Evolutionary conservation across 1,140 invertebrate species (phyloP), one percentile per base, ranked within the genome.

Genomic region (Pachyrhynchus sulphureomaculatus): DNA sequence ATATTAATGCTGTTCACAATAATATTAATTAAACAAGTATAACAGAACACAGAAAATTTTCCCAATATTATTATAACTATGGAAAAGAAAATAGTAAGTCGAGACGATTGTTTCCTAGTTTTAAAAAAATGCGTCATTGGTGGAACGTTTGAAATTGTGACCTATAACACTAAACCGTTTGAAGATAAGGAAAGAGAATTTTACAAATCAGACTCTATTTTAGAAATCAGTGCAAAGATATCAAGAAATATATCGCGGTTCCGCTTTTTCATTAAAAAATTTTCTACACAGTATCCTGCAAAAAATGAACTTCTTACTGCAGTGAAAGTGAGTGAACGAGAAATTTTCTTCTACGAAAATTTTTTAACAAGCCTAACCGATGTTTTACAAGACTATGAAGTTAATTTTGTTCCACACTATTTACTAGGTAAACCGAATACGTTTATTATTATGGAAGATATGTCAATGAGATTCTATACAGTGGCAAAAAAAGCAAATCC

Each of bases 221-320:
- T 61, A 13, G 59, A 61, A 18, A 21, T 61, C 4, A 61, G 51
- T 42, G 59, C 37, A 10, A 61, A 61, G 24, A 34, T 61, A 36
- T 36, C 49, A 15, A 56, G 54, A 48, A 53, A 54, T 32, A 53
- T 53, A n/a, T 20, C 39, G 6, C 15, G 51, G 23, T 45, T 61
- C 10, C 26, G 59, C 1, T 45, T 61, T 32, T 61, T 61, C 21
- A 4, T 61, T 5, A 61, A 61, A 26, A 44, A 53, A 10, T 60
- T 41, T 29, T 17, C 5, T 17, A 18, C 15, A 2, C 10, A 42
- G 21, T 18, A 26, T 18, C 1, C 44, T 8, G 0, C 45, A 2
- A 8, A 41, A 13, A 41, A 48, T 24, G 33, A 36, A 17, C 21
- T 58, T 12, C 21, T 48, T 4, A 9, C 0, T 18, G 44, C 37